Evolutionary conservation across 2,113 vertebrate genomes (phyloP).

Genomic region (Oceanites oceanicus): DNA sequence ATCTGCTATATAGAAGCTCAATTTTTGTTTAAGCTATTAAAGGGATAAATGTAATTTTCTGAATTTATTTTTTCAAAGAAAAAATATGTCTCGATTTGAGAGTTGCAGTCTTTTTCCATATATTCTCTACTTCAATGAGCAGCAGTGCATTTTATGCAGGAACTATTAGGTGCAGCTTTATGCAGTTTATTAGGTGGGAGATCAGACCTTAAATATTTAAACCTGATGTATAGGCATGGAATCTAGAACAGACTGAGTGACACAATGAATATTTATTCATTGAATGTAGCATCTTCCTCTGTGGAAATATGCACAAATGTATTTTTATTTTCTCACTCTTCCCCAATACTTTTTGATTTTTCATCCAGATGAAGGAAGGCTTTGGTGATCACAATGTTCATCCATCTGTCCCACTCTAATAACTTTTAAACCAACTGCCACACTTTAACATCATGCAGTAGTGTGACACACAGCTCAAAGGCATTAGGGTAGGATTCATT

Average conservation of each 20-base stretch:
- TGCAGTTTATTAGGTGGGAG: not conserved
- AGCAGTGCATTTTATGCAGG: not conserved
- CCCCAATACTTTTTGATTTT: not conserved
- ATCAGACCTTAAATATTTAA: not conserved
- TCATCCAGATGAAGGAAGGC: not conserved
- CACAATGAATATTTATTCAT: not conserved
- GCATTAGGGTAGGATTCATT: constrained; percentile 11
- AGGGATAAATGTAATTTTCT: not conserved
- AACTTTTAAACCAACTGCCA: not conserved
- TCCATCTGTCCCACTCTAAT: not conserved
- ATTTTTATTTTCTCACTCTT: not conserved
- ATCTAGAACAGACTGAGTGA: not conserved
- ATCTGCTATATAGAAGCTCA: not conserved
- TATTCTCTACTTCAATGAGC: not conserved
- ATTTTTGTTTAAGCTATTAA: not conserved
- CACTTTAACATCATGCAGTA: not conserved
- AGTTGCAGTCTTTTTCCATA: not conserved
- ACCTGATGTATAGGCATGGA: not conserved
- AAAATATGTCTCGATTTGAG: not conserved
- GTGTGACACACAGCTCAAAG: not conserved
- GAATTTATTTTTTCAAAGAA: not conserved
- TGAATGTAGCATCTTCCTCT: not conserved
- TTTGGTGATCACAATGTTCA: not conserved
- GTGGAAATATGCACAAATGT: not conserved
- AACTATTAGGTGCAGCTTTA: not conserved